Conservation (phyloP, 2,888 invertebrate genomes). For the Allolobophora icterica region DNA sequence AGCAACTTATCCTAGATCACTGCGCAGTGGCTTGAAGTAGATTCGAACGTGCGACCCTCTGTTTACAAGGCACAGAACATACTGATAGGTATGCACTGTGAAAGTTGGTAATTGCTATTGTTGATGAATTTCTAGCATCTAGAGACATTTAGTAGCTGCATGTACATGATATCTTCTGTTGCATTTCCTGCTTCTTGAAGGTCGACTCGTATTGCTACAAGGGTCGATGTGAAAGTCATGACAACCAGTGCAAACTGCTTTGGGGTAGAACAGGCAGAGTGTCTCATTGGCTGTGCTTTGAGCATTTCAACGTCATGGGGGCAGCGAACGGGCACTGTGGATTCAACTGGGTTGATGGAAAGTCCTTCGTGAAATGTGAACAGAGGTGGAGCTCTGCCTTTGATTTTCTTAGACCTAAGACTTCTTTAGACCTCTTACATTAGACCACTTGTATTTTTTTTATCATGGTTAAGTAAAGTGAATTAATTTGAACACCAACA, state of each 20-base stretch:
- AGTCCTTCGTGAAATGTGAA: slow-evolving; percentile 33
- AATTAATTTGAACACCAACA: too few species aligned
- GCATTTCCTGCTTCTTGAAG: slow-evolving; percentile 26
- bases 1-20: too few species aligned
- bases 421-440: neutral
- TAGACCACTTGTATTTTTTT: too few species aligned
- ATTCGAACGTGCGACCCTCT: too few species aligned
- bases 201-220: slow-evolving; percentile 83
- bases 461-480: too few species aligned
- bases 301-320: slow-evolving; percentile 59
- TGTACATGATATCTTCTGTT: neutral
- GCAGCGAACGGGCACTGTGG: slow-evolving; percentile 90
- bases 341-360: slow-evolving; percentile 75
- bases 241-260: slow-evolving; percentile 87
- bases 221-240: slow-evolving; percentile 85
- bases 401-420: neutral
- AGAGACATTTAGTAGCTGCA: neutral
- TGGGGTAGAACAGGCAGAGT: slow-evolving; percentile 76
- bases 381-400: neutral
- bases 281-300: slow-evolving; percentile 60
- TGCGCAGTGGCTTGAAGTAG: too few species aligned
- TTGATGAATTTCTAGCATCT: neutral
- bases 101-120: too few species aligned
- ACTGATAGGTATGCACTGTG: too few species aligned
- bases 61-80: too few species aligned